These are phyloP conservation scores for Scomber scombrus DNA, from an alignment of 2,113 vertebrate genomes.

Conservation along the genomic window DNA sequence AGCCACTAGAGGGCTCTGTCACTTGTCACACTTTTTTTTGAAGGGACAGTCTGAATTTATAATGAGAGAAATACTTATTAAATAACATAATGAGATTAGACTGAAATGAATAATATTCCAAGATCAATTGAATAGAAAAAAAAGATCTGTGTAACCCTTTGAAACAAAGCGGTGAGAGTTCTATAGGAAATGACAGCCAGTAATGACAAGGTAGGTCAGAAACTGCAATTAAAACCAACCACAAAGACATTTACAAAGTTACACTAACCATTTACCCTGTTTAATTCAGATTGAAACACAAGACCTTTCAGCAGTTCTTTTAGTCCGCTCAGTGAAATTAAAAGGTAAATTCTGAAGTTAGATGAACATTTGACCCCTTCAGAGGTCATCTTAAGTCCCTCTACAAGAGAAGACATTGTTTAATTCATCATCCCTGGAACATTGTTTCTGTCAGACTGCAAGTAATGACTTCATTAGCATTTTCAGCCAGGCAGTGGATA, in stretches of 20 bases:
- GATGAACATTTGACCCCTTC: slow-evolving; percentile 54
- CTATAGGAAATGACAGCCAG: slow-evolving; percentile 15
- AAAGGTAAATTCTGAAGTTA: slow-evolving; percentile 47
- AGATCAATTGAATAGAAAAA: slow-evolving; percentile 13
- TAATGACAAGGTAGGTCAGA: slow-evolving; percentile 31
- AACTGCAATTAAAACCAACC: slow-evolving; percentile 48
- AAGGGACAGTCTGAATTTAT: background rate
- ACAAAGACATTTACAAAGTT: slow-evolving; percentile 42
- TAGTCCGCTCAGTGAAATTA: slow-evolving; percentile 25
- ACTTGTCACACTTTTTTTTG: too few species aligned
- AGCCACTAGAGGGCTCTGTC: too few species aligned
- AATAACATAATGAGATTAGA: slow-evolving; percentile 13
- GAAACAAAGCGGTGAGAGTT: slow-evolving; percentile 43
- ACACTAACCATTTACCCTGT: background rate
- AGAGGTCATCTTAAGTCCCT: slow-evolving; percentile 45
- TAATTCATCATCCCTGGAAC: slow-evolving; percentile 63
- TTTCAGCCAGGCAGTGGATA: slow-evolving; percentile 44
- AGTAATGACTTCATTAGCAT: slow-evolving; percentile 68
- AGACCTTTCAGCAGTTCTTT: slow-evolving; percentile 23
- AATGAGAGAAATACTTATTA: slow-evolving; percentile 20
- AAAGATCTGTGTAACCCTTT: background rate
- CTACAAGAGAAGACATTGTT: slow-evolving; percentile 52
- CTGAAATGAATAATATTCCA: slow-evolving; percentile 32
- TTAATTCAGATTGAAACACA: slow-evolving; percentile 42
- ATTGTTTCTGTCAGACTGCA: slow-evolving; percentile 57